These are phyloP conservation scores for Drosophila diplacantha DNA, from an alignment of 2,888 invertebrate species.

Conservation along the genomic window DNA sequence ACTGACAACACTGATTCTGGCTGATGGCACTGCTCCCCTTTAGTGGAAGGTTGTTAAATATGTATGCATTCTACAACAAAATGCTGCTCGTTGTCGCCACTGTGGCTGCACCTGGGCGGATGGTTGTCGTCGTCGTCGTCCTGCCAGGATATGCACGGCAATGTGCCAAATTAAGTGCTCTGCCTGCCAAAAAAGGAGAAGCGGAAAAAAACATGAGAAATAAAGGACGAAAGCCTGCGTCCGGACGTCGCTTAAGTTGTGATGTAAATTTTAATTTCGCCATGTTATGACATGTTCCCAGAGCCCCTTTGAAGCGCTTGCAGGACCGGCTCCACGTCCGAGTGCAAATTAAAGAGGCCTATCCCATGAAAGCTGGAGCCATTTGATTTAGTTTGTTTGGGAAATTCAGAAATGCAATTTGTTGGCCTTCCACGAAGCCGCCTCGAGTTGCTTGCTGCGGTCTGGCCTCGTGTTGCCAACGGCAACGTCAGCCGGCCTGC, in stretches of 20 bases:
- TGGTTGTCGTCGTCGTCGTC: conserved; percentile 31
- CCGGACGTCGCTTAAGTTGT: conserved; percentile 62
- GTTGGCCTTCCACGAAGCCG: conserved; percentile 1
- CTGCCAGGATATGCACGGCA: conserved; percentile 48
- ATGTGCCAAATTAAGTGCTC: conserved; percentile 69
- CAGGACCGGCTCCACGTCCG: conserved; percentile 7
- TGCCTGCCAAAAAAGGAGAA: conserved; percentile 33
- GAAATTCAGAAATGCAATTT: conserved; percentile 18
- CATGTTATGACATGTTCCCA: conserved; percentile 65
- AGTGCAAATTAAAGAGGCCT: conserved; percentile 18
- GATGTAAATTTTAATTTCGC: conserved; percentile 69
- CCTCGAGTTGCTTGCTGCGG: conserved; percentile 6
- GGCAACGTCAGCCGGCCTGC: conserved; percentile 35
- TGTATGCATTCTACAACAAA: conserved; percentile 57
- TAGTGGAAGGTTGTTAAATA: conserved; percentile 53
- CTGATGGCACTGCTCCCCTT: conserved; percentile 17
- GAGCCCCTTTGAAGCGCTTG: conserved; percentile 50
- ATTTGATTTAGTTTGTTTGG: background rate
- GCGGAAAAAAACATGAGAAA: conserved; percentile 6
- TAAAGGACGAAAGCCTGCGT: conserved; percentile 32
- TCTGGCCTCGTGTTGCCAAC: conserved; percentile 26
- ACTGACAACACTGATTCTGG: conserved; percentile 15
- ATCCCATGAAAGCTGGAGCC: background rate
- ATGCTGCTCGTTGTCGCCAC: conserved; percentile 57
- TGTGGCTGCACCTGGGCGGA: conserved; percentile 57